Evolutionary conservation across 1,140 invertebrate genomes (phyloP), one percentile per base, ranked within the genome.

Genomic region (Brachionus manjavacas): DNA sequence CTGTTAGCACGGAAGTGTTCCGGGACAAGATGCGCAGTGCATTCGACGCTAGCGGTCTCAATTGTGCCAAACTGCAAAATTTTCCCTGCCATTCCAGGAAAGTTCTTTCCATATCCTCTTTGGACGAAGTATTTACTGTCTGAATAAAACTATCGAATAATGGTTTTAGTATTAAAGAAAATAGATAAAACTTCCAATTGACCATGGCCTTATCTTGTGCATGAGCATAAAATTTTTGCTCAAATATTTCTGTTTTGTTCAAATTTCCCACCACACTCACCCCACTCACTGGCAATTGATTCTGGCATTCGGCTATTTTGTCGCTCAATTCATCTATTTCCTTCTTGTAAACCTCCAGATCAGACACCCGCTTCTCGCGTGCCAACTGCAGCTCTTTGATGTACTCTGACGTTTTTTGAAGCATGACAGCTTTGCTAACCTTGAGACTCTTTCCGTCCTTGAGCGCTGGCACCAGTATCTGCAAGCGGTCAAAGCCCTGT

Each of bases 131-230:
- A 23, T 95, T 96, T 41, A 98, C 96, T 86, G 93, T 93, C 86
- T 93, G 92, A 88, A 94, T 96, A 89, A 95, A 98, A 3, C 95
- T 94, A 85, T 93, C 92, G 88, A 98, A 92, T 85, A 97, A 90
- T 16, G 95, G 94, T 86, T 94, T 93, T 88, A 95, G 92, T 41
- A 98, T 93, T 85, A 96, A 92, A 90, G 96, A 96, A 81, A 86
- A 89, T 88, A 89, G 89, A 90, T 95, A 97, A 95, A 92, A 98
- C 95, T 95, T 98, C 96, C 96, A 98, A 90, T 97, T 96, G 87
- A 94, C 92, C 87, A 93, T 91, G 16, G 96, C 97, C 78, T 95
- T 91, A 81, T 91, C 92, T 86, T 93, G 91, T 12, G 98, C 94
- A 90, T 97, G 97, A 49, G 95, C 93, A 85, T 96, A 93, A 90